Conservation (phyloP, 1,140 invertebrate species). For the Neotoxoptera formosana region DNA sequence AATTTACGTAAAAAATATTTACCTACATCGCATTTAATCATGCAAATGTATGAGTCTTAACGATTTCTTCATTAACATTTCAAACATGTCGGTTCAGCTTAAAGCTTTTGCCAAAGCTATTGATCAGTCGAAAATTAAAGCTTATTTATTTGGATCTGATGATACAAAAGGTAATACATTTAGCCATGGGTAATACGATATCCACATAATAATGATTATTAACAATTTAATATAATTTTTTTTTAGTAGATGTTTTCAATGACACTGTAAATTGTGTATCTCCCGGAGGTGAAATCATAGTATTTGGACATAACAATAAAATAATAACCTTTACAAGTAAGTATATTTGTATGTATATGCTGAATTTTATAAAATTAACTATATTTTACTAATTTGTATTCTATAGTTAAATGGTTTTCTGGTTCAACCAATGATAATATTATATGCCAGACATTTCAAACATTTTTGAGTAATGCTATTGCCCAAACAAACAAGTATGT, state of each 20-base stretch:
- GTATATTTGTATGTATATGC: background rate
- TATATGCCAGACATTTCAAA: conserved; percentile 24
- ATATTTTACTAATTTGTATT: background rate
- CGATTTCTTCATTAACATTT: background rate
- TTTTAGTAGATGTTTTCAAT: conserved; percentile 11
- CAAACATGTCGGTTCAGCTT: conserved; percentile 20
- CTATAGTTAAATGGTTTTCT: conserved; percentile 43
- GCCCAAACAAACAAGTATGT: background rate
- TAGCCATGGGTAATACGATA: background rate
- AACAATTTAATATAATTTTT: background rate
- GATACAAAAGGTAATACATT: background rate
- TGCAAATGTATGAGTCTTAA: background rate
- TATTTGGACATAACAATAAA: conserved; percentile 36
- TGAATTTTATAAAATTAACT: background rate
- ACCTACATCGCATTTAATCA: background rate
- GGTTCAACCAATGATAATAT: background rate
- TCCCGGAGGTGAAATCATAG: conserved; percentile 42
- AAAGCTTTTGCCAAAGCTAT: conserved; percentile 38
- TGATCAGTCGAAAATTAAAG: background rate
- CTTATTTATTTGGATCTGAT: conserved; percentile 38
- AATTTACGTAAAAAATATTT: background rate
- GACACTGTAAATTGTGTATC: conserved; percentile 36
- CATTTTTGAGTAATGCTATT: background rate
- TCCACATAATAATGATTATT: background rate
- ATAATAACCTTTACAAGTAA: conserved; percentile 50